phyloP scores from a whole-genome alignment of 2,888 invertebrate genomes.

The Sarcophaga subvicina region DNA sequence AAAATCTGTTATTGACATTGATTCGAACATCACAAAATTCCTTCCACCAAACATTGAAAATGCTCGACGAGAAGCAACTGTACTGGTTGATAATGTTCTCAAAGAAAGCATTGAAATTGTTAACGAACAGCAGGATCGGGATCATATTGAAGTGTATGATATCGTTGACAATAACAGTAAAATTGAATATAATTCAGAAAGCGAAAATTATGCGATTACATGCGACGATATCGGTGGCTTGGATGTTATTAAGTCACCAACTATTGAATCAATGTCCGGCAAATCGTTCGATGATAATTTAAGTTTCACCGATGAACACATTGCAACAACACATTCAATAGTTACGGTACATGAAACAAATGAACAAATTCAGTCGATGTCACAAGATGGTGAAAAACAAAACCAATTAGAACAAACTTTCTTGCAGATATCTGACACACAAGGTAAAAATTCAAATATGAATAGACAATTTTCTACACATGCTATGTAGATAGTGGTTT shows the following conservation, averaged over 20 bases:
- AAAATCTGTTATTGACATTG: constrained; percentile 65
- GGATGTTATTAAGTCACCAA: constrained; percentile 81
- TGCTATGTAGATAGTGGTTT: background rate
- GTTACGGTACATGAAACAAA: constrained; percentile 21
- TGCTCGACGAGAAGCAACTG: constrained; percentile 80
- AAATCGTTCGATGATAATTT: constrained; percentile 81
- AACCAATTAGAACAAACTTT: constrained; percentile 21
- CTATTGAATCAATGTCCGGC: constrained; percentile 81
- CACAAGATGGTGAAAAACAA: constrained; percentile 42
- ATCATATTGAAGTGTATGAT: constrained; percentile 48
- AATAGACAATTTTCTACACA: no score
- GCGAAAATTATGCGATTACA: constrained; percentile 81
- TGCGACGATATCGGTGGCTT: constrained; percentile 80
- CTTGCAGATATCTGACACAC: constrained; percentile 27
- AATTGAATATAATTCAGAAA: constrained; percentile 79
- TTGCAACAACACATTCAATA: constrained; percentile 26
- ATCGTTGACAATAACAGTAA: constrained; percentile 54
- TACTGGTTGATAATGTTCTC: constrained; percentile 80
- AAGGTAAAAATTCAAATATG: constrained; percentile 55
- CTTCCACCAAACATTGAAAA: constrained; percentile 60
- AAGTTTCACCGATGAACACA: constrained; percentile 79
- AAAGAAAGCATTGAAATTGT: constrained; percentile 80
- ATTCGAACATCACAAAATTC: constrained; percentile 65
- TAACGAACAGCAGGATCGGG: constrained; percentile 73
- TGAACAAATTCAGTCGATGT: constrained; percentile 30